These are phyloP conservation scores for Verasper variegatus DNA, from an alignment of 2,113 vertebrate species.

Conservation along the genomic window DNA sequence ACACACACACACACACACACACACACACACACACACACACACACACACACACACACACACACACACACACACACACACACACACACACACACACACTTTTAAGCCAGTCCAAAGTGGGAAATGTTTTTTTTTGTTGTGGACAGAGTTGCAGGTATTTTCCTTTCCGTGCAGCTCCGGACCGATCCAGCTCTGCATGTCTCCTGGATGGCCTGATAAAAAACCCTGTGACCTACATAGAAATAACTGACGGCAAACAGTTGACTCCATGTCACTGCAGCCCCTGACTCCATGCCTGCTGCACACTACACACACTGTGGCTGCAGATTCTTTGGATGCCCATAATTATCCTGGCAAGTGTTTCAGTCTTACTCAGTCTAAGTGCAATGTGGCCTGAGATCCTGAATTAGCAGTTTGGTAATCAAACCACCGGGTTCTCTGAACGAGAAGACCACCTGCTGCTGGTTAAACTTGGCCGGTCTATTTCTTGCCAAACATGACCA, in stretches of 20 bases:
- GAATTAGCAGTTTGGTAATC: conserved; percentile 29
- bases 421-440: conserved; percentile 9
- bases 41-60: conserved; percentile 12
- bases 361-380: conserved; percentile 1
- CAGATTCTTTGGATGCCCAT: conserved; percentile 35
- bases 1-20: not conserved
- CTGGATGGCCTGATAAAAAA: conserved; percentile 50
- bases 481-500: conserved; percentile 39
- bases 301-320: conserved; percentile 24
- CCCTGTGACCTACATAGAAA: conserved; percentile 55
- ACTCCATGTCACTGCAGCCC: conserved; percentile 6
- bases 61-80: conserved; percentile 16
- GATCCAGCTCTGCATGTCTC: conserved; percentile 32
- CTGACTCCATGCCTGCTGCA: conserved; percentile 14
- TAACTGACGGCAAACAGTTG: conserved; percentile 13
- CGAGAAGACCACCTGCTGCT: conserved; percentile 44
- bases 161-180: conserved; percentile 25
- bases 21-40: conserved; percentile 8
- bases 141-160: conserved; percentile 63
- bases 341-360: conserved; percentile 36
- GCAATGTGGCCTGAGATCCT: conserved; percentile 10
- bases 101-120: conserved; percentile 28
- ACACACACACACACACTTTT: conserved; percentile 17
- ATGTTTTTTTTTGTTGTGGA: conserved; percentile 21
- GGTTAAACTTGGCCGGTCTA: conserved; percentile 13